These are phyloP conservation scores for Musca vetustissima DNA, from an alignment of 1,140 invertebrate species.

Conservation along the genomic window DNA sequence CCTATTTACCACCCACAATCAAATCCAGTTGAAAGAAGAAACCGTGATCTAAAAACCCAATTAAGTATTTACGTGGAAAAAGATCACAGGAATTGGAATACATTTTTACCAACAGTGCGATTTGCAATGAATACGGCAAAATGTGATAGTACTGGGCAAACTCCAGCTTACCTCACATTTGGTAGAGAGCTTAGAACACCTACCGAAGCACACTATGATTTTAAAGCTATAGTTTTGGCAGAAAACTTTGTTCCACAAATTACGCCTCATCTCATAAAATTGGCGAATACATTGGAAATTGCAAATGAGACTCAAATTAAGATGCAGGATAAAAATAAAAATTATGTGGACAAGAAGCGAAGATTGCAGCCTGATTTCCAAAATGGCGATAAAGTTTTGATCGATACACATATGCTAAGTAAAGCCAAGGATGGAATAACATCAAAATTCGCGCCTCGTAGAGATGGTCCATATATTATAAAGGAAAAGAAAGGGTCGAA, in stretches of 20 bases:
- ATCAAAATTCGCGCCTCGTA: constrained; percentile 12
- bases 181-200: constrained; percentile 28
- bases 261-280: constrained; percentile 37
- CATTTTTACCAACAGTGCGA: constrained; percentile 44
- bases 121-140: constrained; percentile 27
- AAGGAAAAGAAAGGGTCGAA: neutral
- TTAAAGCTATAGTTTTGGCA: constrained; percentile 33
- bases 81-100: constrained; percentile 47
- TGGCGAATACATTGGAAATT: constrained; percentile 14
- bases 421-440: neutral
- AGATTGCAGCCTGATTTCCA: neutral
- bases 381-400: neutral
- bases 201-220: constrained; percentile 45
- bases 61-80: too few species aligned
- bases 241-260: constrained; percentile 48
- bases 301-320: too few species aligned
- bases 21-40: too few species aligned
- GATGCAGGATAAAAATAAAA: too few species aligned
- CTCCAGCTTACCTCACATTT: too few species aligned
- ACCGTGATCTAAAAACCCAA: too few species aligned
- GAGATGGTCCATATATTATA: constrained; percentile 17
- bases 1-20: too few species aligned
- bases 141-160: too few species aligned
- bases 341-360: too few species aligned
- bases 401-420: too few species aligned